Percentiles rank a stretch among this genome's conserved stretches.
Conservation (phyloP, 2,888 invertebrate species). For the Brachyptera risi region DNA sequence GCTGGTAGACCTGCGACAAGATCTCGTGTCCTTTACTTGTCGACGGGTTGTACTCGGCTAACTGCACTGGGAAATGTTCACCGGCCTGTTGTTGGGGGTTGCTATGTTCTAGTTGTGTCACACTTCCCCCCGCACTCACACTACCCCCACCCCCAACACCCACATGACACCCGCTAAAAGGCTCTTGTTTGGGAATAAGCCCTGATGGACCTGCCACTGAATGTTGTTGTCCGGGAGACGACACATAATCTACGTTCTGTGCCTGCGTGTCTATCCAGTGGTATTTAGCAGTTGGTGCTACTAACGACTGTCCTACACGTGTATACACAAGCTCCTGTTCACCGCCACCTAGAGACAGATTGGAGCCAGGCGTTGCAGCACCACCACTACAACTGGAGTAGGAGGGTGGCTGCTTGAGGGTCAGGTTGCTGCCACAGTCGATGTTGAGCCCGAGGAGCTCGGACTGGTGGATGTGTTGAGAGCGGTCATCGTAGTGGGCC, state of each 20-base stretch:
- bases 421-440: too few relatives aligned
- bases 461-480: slow-evolving; percentile 51
- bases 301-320: slow-evolving; percentile 49
- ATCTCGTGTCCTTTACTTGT: slow-evolving; percentile 95
- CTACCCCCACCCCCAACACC: slow-evolving; percentile 43
- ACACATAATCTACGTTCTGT: slow-evolving; percentile 49
- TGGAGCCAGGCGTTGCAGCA: slow-evolving; percentile 36
- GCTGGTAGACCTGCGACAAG: slow-evolving; percentile 81
- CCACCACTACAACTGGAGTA: slow-evolving; percentile 51
- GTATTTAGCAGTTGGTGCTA: slow-evolving; percentile 55
- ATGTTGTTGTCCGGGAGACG: slow-evolving; percentile 47
- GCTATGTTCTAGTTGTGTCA: slow-evolving; percentile 38
- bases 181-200: slow-evolving; percentile 69
- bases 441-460: slow-evolving; percentile 58
- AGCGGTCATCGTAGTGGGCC: slow-evolving; percentile 65
- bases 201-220: slow-evolving; percentile 49
- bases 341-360: slow-evolving; percentile 36
- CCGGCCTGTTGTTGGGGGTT: slow-evolving; percentile 40
- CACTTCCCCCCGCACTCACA: too few relatives aligned
- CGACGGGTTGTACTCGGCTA: slow-evolving; percentile 91
- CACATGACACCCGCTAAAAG: slow-evolving; percentile 44
- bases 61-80: slow-evolving; percentile 60
- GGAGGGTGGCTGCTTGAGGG: slow-evolving; percentile 60
- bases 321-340: slow-evolving; percentile 54
- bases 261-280: slow-evolving; percentile 59